Base-by-base conservation (phyloP, 1,140 invertebrate genomes). In the Diabrotica undecimpunctata region DNA sequence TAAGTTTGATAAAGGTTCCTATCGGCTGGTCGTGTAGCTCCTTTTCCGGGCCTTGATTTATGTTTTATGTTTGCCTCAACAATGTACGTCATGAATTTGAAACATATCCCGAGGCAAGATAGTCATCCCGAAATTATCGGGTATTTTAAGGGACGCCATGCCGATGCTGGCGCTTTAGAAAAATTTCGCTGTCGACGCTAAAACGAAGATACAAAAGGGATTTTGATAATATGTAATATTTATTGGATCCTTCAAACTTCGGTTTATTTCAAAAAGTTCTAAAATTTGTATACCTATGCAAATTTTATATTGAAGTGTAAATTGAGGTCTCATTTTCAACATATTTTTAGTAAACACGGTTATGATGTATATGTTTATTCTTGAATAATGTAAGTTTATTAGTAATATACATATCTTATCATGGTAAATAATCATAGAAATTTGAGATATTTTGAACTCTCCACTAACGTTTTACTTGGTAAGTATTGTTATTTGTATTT, bases 11-110 rank as follows among this genome's bases (percentile, higher is more conserved):
- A 8, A 46, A 46, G 41, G 8, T 46, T n/a, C 41, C 41, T 46
- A 46, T 46, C 41, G 41, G 41, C 8, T 46, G 41, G 41, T n/a
- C n/a, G 41, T 46, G 5, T 2, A 46, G n/a, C 41, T 46, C 41
- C 41, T 46, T 10, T 46, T 46, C 41, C 41, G 41, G 41, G 41
- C n/a, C 41, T 46, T 46, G 41, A 46, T 46, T 46, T 46, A 46
- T 46, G n/a, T 46, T 46, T 46, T 46, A 46, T 46, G n/a, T 46
- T 10, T 46, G 41, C 41, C 41, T 46, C 41, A 46, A 46, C 41
- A 46, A 46, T 46, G 41, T n/a, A 8, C 41, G 3, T 46, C 41
- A 46, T 46, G 41, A 46, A 46, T 46, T 46, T 46, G 41, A 46
- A 46, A 46, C 41, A 46, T 46, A 10, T 46, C 41, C n/a, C 41